Base-by-base conservation (phyloP, 2,797 vertebrate genomes). In the Characodon lateralis region DNA sequence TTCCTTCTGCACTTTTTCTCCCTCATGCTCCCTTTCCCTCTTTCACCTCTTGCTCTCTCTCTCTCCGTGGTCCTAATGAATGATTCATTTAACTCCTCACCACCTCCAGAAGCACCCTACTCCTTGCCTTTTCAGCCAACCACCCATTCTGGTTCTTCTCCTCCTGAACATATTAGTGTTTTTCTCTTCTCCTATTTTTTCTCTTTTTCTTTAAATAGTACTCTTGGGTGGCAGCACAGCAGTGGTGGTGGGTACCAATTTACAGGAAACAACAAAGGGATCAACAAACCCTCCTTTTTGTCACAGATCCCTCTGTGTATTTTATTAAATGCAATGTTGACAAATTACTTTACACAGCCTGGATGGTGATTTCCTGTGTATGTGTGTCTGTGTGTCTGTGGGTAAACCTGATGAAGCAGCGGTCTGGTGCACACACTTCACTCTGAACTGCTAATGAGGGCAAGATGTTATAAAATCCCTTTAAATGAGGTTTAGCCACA, bases 1-100 rank as follows among this genome's bases (percentile, higher is more conserved):
- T 69, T 81, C 59, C 78, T 83, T 66, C 80, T 85, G 65, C 74
- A 82, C 82, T 90, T 87, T 95, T 85, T 95, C 48, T 82, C 83
- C 86, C 80, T 68, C 87, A 28, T 53, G 24, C 73, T 80, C 66
- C 84, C 91, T 84, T 93, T 94, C 92, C 86, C 35, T 66, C 9
- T 66, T 66, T 66, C 35, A 39, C 63, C 31, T 20, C 39, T 66
- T 66, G 35, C 63, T 66, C 48, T 82, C 83, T 86, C 82, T 86
- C 91, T 84, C 93, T 94, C 93, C 84, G 77, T 87, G 93, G 93
- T 95, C 91, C 93, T 95, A 91, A 96, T 96, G 94, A 96, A 96
- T 96, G 87, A 96, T 96, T 94, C 89, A 96, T 96, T 92, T 91
- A 93, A 89, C 91, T 89, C 85, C 88, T 88, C 89, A 85, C 86